These are phyloP conservation scores for Leucophora obtusa DNA, from an alignment of 2,888 invertebrate genomes.

Conservation along the genomic window DNA sequence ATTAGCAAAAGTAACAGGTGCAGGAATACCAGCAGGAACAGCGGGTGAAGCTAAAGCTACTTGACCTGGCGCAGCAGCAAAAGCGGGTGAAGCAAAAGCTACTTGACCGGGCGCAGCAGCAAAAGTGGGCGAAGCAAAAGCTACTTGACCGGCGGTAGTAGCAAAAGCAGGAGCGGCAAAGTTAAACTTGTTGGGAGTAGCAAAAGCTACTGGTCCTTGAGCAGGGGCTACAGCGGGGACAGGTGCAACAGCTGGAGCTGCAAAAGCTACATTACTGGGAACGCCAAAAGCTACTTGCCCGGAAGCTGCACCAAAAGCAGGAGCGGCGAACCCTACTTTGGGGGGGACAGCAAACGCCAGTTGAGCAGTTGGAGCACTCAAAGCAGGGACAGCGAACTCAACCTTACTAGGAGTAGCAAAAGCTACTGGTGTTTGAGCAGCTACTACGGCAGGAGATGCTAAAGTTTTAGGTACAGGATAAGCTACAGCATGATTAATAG, in stretches of 20 bases:
- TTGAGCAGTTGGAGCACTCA: neutral
- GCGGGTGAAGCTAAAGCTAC: conserved; percentile 56
- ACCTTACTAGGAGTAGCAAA: conserved; percentile 22
- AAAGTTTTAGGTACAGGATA: conserved; percentile 79
- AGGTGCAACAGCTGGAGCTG: conserved; percentile 40
- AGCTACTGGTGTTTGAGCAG: conserved; percentile 26
- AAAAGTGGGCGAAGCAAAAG: conserved; percentile 34
- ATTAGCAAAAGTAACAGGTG: neutral
- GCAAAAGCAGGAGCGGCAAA: too few relatives aligned
- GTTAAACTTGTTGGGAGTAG: conserved; percentile 55
- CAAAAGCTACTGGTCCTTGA: conserved; percentile 53
- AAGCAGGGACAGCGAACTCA: conserved; percentile 37
- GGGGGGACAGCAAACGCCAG: neutral
- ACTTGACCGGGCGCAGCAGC: conserved; percentile 38
- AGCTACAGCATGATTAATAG: conserved; percentile 87
- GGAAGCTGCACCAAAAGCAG: conserved; percentile 11
- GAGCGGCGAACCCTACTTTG: conserved; percentile 44
- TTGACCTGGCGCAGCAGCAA: conserved; percentile 45
- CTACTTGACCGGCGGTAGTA: conserved; percentile 61
- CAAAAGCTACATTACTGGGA: conserved; percentile 56
- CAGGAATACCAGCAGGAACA: neutral
- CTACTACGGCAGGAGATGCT: conserved; percentile 65
- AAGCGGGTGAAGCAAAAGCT: conserved; percentile 23
- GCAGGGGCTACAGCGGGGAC: conserved; percentile 56
- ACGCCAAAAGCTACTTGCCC: conserved; percentile 59